Conservation (phyloP, 1,140 invertebrate species). For the Drosophila lowei region DNA sequence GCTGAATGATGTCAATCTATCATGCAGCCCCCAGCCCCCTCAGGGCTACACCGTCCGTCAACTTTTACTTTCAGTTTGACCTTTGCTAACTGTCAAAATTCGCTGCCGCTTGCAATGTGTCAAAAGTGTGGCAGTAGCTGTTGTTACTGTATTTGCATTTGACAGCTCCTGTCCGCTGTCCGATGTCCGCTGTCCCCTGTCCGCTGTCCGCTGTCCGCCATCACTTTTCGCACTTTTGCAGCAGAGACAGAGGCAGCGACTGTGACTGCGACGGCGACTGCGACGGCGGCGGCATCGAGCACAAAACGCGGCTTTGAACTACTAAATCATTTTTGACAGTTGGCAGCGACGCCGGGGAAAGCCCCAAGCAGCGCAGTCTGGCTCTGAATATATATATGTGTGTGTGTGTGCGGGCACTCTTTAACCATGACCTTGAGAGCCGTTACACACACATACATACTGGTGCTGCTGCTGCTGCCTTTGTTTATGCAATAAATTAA, state of each 20-base stretch:
- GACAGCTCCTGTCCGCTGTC: conserved; percentile 59
- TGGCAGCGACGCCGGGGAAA: conserved; percentile 76
- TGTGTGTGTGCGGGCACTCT: conserved; percentile 22
- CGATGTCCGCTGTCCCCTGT: conserved; percentile 30
- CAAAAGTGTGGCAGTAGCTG: conserved; percentile 44
- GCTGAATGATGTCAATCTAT: conserved; percentile 67
- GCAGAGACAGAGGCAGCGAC: conserved; percentile 4
- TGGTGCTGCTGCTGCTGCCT: conserved; percentile 32
- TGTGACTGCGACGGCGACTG: too few relatives aligned
- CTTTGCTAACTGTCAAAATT: conserved; percentile 78
- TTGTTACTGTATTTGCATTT: conserved; percentile 50
- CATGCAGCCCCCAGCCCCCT: conserved; percentile 30
- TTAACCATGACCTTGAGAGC: conserved; percentile 74
- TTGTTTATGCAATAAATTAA: conserved; percentile 83
- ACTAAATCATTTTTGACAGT: conserved; percentile 82
- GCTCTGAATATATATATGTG: too few relatives aligned
- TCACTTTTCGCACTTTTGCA: conserved; percentile 62
- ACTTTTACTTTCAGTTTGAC: conserved; percentile 76
- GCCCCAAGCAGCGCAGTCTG: conserved; percentile 60
- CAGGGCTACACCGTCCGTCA: conserved; percentile 17
- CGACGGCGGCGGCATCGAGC: conserved; percentile 1
- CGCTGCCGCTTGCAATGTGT: conserved; percentile 60
- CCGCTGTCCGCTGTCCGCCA: background rate
- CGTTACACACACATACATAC: conserved; percentile 49
- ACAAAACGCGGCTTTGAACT: conserved; percentile 80